phyloP scores from a whole-genome alignment of 2,888 invertebrate genomes.

The Plebejus anna region DNA sequence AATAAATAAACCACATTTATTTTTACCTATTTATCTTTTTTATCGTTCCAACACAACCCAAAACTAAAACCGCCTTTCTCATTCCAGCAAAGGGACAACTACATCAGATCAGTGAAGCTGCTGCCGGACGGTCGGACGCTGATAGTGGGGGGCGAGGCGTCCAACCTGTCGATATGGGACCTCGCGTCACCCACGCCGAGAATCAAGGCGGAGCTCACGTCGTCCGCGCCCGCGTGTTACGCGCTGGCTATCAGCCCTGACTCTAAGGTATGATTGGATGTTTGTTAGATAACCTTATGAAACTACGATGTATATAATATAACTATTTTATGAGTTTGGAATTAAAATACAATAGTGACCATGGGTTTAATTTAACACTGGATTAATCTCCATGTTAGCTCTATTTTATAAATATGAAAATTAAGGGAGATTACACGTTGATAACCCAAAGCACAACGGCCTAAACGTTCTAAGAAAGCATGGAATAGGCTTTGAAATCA shows the following conservation, averaged over 20 bases:
- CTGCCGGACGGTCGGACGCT: slow-evolving; percentile 95
- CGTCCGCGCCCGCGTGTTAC: slow-evolving; percentile 97
- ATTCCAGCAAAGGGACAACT: slow-evolving; percentile 93
- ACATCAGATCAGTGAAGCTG: slow-evolving; percentile 96
- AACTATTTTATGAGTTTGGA: no score
- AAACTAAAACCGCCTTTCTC: not conserved
- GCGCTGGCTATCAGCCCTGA: slow-evolving; percentile 98
- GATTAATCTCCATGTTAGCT: no score
- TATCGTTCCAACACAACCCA: slow-evolving; percentile 24
- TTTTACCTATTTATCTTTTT: not conserved
- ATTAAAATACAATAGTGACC: no score
- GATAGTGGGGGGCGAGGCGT: slow-evolving; percentile 97
- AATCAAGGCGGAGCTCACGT: slow-evolving; percentile 95
- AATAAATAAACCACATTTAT: not conserved
- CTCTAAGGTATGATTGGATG: slow-evolving; percentile 80
- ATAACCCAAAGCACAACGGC: no score
- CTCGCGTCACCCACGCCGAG: slow-evolving; percentile 93
- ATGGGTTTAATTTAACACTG: no score
- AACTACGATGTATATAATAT: no score
- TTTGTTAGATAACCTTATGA: no score
- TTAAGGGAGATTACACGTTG: no score
- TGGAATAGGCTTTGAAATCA: no score
- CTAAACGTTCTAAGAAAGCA: no score
- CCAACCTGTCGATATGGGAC: slow-evolving; percentile 97
- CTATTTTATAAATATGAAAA: no score